A percentile compares a stretch with the other conserved stretches of the same genome.
phyloP scores from a whole-genome alignment of 2,888 invertebrate genomes.

The Drosophila pegasa region DNA sequence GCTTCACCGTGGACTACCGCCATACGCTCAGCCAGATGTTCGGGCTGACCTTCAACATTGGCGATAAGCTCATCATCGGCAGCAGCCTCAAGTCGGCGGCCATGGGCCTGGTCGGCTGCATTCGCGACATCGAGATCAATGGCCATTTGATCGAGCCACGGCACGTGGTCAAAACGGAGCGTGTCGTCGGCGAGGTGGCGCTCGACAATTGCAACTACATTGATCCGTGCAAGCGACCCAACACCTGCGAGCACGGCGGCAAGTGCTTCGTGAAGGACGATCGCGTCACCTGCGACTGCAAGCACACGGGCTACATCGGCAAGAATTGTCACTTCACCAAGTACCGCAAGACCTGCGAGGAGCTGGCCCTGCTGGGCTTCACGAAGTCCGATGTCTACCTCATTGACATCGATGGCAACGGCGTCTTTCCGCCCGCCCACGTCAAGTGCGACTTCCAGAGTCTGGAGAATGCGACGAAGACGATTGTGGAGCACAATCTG shows the following conservation, averaged over 20 bases:
- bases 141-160: slow-evolving; percentile 92
- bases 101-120: slow-evolving; percentile 94
- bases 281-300: slow-evolving; percentile 94
- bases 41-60: slow-evolving; percentile 88
- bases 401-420: slow-evolving; percentile 97
- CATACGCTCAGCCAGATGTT: slow-evolving; percentile 90
- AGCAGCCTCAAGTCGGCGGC: slow-evolving; percentile 91
- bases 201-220: slow-evolving; percentile 95
- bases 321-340: slow-evolving; percentile 97
- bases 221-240: slow-evolving; percentile 94
- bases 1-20: slow-evolving; percentile 90
- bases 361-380: slow-evolving; percentile 94
- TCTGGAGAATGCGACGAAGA: slow-evolving; percentile 93
- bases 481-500: slow-evolving; percentile 95
- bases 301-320: slow-evolving; percentile 95
- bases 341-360: slow-evolving; percentile 96
- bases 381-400: slow-evolving; percentile 95
- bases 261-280: slow-evolving; percentile 96
- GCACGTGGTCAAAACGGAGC: slow-evolving; percentile 91
- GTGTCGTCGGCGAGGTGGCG: slow-evolving; percentile 94
- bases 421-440: slow-evolving; percentile 95
- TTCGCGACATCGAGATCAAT: slow-evolving; percentile 95
- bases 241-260: slow-evolving; percentile 96
- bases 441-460: slow-evolving; percentile 97
- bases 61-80: slow-evolving; percentile 91